Evolutionary conservation across 2,888 invertebrate species (phyloP), one percentile per base, ranked within the genome.

Genomic region (Octodonta nipae): DNA sequence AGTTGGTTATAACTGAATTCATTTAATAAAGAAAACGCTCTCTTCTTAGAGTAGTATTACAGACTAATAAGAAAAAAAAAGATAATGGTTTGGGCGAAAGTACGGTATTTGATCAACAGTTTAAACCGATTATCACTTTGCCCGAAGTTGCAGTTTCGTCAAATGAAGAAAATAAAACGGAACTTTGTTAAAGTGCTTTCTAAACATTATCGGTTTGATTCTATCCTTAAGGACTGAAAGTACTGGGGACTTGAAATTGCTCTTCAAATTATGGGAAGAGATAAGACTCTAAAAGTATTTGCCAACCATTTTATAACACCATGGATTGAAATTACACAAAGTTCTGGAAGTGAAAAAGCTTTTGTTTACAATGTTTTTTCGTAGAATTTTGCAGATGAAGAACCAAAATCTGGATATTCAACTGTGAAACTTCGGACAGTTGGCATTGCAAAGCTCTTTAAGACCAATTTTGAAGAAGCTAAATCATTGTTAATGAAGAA

Each of bases 241-340:
- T 2, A 85, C 84, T 1, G 86, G 87, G 2, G 83, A 84, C 47
- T 73, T 85, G 1, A 86, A 86, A 60, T 62, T 87, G 17, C 63
- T 87, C 8, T 71, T 71, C 34, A 80, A 86, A 75, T 88, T 4
- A 80, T 87, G 87, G 66, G 87, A 42, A 67, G 87, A 49, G 87
- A 88, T 47, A 83, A 82, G 52, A 83, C 83, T 0, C 64, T 80
- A 5, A 87, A 87, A 63, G 75, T 88, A 10, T 87, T 87, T 58
- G 86, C 86, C 2, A 88, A 88, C 61, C 88, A 88, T 60, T 80
- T 77, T 50, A 71, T 86, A 32, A 80, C 80, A 4, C 80, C 82
- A 0, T 75, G 75, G 59, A 83, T 86, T 68, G 75, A 81, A 46
- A 67, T 86, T 60, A 81, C 80, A 55, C 77, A 81, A 0, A 83